Percentiles rank a stretch among this genome's conserved stretches.
phyloP scores from a whole-genome alignment of 2,113 vertebrate genomes.

The Nestor notabilis region DNA sequence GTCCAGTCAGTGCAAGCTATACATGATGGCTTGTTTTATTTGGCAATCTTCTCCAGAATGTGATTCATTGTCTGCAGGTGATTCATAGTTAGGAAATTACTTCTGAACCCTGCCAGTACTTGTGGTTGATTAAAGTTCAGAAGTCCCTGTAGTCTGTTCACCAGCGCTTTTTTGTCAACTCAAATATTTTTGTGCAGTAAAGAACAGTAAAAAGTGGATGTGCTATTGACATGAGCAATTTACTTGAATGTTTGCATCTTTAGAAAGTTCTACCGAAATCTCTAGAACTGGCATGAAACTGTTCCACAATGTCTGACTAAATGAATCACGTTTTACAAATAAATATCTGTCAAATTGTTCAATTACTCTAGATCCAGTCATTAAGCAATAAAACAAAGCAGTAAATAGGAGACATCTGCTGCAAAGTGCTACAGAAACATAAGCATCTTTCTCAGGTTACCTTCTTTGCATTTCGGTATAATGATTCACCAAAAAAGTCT shows the following conservation, averaged over 20 bases:
- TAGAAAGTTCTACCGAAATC: constrained; percentile 71
- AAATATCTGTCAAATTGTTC: constrained; percentile 85
- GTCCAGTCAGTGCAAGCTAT: constrained; percentile 71
- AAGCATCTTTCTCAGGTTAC: constrained; percentile 82
- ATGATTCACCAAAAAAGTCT: constrained; percentile 74
- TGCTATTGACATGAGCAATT: constrained; percentile 75
- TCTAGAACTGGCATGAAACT: constrained; percentile 75
- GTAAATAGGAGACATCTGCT: constrained; percentile 86
- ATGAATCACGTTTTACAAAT: constrained; percentile 86
- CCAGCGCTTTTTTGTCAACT: constrained; percentile 76
- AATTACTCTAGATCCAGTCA: constrained; percentile 82
- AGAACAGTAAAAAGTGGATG: constrained; percentile 76
- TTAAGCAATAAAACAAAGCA: constrained; percentile 85
- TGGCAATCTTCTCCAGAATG: constrained; percentile 78
- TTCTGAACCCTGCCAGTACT: constrained; percentile 80
- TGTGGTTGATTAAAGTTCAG: constrained; percentile 82
- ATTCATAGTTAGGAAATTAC: constrained; percentile 85
- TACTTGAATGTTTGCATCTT: constrained; percentile 79
- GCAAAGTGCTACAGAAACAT: constrained; percentile 80
- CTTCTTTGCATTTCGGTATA: constrained; percentile 77
- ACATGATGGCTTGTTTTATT: constrained; percentile 81
- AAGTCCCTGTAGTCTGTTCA: constrained; percentile 77
- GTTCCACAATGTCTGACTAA: constrained; percentile 78
- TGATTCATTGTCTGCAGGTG: constrained; percentile 84
- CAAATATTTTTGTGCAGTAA: constrained; percentile 75